Evolutionary conservation across 2,113 vertebrate species (phyloP).

Genomic region (Entomyzon cyanotis): DNA sequence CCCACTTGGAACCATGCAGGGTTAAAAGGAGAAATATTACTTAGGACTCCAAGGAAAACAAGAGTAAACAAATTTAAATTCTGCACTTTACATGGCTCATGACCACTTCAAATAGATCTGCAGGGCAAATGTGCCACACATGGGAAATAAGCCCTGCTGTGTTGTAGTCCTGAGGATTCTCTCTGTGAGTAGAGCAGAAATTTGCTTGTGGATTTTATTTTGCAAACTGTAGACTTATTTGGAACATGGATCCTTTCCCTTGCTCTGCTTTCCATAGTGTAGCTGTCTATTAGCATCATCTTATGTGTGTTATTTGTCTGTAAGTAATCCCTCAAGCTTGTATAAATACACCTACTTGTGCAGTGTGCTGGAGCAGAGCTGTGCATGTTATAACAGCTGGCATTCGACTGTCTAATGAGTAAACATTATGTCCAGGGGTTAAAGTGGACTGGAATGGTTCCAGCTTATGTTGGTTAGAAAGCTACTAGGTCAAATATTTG

Average conservation of each 20-base stretch:
- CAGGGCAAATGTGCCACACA: background rate
- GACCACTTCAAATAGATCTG: background rate
- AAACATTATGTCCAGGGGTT: slow-evolving; percentile 66
- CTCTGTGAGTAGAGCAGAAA: background rate
- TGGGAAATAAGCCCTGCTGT: background rate
- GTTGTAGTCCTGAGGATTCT: background rate
- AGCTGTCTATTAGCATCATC: slow-evolving; percentile 52
- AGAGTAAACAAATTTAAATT: background rate
- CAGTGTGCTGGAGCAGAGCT: slow-evolving; percentile 59
- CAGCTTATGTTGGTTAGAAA: slow-evolving; percentile 27
- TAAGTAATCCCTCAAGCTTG: slow-evolving; percentile 69
- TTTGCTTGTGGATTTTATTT: background rate
- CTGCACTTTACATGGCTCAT: background rate
- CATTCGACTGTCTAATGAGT: slow-evolving; percentile 46
- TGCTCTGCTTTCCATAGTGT: background rate
- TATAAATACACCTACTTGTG: slow-evolving; percentile 74
- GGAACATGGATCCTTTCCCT: background rate
- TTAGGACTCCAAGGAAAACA: background rate
- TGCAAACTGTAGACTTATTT: background rate
- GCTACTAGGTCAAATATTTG: background rate
- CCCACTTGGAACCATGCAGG: background rate
- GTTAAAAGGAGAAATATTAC: background rate
- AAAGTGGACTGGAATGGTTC: slow-evolving; percentile 47
- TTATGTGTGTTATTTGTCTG: slow-evolving; percentile 63
- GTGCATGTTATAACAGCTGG: slow-evolving; percentile 79